Base-by-base conservation (phyloP, 2,113 vertebrate species). In the Aspidoscelis tigris region DNA sequence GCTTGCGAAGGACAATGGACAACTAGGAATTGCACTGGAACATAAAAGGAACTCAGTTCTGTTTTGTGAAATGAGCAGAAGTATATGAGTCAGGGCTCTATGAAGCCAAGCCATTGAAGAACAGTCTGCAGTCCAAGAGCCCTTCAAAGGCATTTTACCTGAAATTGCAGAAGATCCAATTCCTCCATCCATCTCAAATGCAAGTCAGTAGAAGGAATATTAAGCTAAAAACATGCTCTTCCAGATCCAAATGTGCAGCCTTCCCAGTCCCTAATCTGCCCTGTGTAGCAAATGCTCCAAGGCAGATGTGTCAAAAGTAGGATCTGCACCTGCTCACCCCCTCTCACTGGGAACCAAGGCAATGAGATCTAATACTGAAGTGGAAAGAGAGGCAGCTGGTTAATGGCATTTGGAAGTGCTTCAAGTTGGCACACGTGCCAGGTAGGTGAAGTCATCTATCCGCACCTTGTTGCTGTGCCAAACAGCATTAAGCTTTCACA, bases 401-500 rank as follows among this genome's bases (percentile, higher is more conserved):
- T 24, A 39, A 55, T 33, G 64, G 3, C 58, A 33, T 53, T 21
- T n/a, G 50, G n/a, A 71, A 44, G 78, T 4, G 26, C 12, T 68
- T 75, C 69, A 43, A 11, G 22, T 33, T 55, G 47, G 64, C 80
- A 78, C 24, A n/a, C 16, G 53, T 41, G 74, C 75, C 82, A 80
- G 22, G 64, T 58, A 64, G 47, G 33, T 22, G 68, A 78, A 9
- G 44, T 80, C 70, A 85, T 66, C 58, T n/a, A 11, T 79, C 55
- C 77, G 44, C 33, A 14, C n/a, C n/a, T 39, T 77, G 33, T 50
- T 4, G 26, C 1, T 78, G 41, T 33, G 81, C 78, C 2, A 5
- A 71, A 83, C 69, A 26, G 5, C 0, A 21, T 93, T 89, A 97
- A 2, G 95, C 95, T 76, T 89, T 95, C 89, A 96, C 93, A 86